Conservation (phyloP, 1,140 invertebrate genomes). For the Ips nitidus region DNA sequence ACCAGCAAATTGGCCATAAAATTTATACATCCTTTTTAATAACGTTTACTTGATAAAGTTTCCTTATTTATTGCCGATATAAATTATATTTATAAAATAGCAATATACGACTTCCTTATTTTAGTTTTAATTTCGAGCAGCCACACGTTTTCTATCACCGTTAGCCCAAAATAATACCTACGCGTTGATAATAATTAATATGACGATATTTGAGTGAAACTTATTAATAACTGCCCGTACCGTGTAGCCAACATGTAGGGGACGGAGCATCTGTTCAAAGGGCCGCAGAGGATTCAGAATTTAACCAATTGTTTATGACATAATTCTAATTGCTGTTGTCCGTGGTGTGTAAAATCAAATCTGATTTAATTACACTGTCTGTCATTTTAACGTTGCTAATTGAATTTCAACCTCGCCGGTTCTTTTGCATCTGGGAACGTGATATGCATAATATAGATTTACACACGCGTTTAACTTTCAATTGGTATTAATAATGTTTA, state of each 20-base stretch:
- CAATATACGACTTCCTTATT: background rate
- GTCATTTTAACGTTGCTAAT: background rate
- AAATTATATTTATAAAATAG: conserved; percentile 3
- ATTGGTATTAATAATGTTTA: too few species aligned
- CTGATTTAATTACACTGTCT: conserved; percentile 1
- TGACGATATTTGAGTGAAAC: background rate
- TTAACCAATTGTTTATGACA: conserved; percentile 51
- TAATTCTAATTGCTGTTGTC: conserved; percentile 43
- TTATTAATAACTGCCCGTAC: background rate
- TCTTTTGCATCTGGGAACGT: too few species aligned
- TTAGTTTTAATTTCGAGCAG: too few species aligned
- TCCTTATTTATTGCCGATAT: conserved; percentile 7
- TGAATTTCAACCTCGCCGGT: background rate
- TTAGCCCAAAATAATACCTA: background rate
- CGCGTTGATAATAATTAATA: background rate
- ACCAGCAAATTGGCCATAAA: conserved; percentile 35
- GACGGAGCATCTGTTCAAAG: conserved; percentile 42
- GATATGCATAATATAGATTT: too few species aligned
- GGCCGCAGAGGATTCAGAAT: conserved; percentile 41
- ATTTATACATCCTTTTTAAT: conserved; percentile 32
- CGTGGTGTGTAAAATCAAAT: conserved; percentile 14
- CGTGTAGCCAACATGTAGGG: conserved; percentile 3
- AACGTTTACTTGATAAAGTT: conserved; percentile 16
- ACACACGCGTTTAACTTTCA: too few species aligned
- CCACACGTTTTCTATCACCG: too few species aligned